These are phyloP conservation scores for Eristalis tenax DNA, from an alignment of 2,888 invertebrate species.

Conservation along the genomic window DNA sequence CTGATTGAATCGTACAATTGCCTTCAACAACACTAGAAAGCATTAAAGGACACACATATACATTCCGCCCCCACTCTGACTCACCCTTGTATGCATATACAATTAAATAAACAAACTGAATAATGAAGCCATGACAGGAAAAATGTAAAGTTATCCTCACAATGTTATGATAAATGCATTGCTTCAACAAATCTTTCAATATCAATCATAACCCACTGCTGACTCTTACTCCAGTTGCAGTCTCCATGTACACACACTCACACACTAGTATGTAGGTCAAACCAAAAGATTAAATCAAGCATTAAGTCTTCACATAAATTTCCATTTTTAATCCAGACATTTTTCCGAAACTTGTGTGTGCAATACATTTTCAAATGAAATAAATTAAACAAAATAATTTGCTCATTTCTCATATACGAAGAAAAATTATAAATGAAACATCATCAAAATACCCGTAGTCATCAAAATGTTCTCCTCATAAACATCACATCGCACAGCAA, in stretches of 20 bases:
- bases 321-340: neutral
- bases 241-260: neutral
- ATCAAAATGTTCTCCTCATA: conserved; percentile 23
- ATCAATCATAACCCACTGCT: no score
- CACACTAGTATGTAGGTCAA: neutral
- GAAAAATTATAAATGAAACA: neutral
- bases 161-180: no score
- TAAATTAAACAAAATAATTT: neutral
- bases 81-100: no score
- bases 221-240: neutral
- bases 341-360: neutral
- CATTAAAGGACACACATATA: no score
- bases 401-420: neutral
- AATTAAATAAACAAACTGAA: no score
- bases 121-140: no score
- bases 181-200: no score
- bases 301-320: neutral
- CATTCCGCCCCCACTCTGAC: no score
- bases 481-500: conserved; percentile 28
- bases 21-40: no score
- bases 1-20: no score
- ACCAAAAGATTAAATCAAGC: neutral
- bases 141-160: no score
- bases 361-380: neutral
- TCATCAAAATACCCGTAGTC: neutral